Evolutionary conservation across 2,113 vertebrate species (phyloP).

Genomic region (Psophia crepitans): DNA sequence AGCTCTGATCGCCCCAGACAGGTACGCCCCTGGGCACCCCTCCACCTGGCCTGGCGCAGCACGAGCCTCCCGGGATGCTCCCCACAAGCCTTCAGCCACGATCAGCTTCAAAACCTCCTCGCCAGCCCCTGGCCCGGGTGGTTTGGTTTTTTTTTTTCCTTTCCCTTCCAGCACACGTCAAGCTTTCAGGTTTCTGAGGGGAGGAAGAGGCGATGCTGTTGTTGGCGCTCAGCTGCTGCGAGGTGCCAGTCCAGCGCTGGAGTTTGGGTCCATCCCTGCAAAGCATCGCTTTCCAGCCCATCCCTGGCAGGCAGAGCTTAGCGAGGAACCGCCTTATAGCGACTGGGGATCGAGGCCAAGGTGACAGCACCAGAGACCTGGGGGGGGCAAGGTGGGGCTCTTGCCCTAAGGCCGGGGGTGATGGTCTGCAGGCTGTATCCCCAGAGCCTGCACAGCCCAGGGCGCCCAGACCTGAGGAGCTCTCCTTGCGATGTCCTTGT

Average conservation of each 20-base stretch:
- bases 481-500: neutral
- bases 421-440: neutral
- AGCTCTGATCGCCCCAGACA: constrained; percentile 25
- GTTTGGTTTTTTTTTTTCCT: neutral
- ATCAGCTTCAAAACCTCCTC: constrained; percentile 46
- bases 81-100: neutral
- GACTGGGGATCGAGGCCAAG: neutral
- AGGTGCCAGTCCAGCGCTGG: neutral
- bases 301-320: neutral
- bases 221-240: neutral
- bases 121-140: neutral
- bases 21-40: neutral
- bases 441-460: neutral
- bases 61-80: neutral
- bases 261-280: neutral
- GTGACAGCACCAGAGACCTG: neutral
- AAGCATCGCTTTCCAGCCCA: neutral
- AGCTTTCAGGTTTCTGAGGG: neutral
- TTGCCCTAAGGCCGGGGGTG: neutral
- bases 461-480: accelerated
- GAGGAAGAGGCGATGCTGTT: neutral
- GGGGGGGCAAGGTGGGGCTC: neutral
- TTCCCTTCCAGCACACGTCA: neutral
- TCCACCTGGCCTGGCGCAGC: neutral
- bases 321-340: neutral